Percentiles rank a stretch among this genome's conserved stretches.
phyloP scores from a whole-genome alignment of 2,888 invertebrate genomes.

The Leuctra nigra region DNA sequence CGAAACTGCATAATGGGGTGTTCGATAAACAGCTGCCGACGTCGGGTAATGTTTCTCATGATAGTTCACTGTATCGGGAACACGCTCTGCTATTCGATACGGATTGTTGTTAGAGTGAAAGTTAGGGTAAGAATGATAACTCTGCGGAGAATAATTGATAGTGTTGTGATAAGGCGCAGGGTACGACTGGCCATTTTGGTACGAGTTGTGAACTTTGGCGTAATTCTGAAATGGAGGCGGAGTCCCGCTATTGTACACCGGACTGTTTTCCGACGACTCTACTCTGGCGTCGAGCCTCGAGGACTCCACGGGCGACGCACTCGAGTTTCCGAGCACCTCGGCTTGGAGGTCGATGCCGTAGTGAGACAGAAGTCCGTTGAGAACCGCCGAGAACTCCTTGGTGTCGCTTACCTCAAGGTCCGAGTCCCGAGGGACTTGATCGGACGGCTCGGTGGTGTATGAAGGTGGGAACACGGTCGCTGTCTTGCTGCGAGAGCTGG shows the following conservation, averaged over 20 bases:
- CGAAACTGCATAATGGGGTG: not conserved
- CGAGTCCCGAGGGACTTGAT: not conserved
- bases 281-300: not conserved
- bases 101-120: slow-evolving; percentile 10
- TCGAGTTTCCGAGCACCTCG: not conserved
- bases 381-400: slow-evolving; percentile 34
- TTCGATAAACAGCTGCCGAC: not conserved
- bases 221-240: not conserved
- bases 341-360: slow-evolving; percentile 32
- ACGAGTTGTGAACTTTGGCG: not conserved
- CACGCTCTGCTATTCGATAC: not conserved
- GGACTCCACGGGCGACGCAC: too few species aligned
- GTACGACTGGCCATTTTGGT: not conserved
- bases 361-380: slow-evolving; percentile 33
- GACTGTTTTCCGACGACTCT: not conserved
- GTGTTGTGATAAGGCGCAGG: not conserved
- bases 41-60: not conserved
- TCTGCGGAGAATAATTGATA: not conserved
- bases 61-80: not conserved
- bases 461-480: not conserved
- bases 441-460: not conserved
- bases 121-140: not conserved
- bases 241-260: not conserved
- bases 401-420: slow-evolving; percentile 33
- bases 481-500: slow-evolving; percentile 20